phyloP scores from a whole-genome alignment of 2,797 vertebrate species.

The Dryobates pubescens region DNA sequence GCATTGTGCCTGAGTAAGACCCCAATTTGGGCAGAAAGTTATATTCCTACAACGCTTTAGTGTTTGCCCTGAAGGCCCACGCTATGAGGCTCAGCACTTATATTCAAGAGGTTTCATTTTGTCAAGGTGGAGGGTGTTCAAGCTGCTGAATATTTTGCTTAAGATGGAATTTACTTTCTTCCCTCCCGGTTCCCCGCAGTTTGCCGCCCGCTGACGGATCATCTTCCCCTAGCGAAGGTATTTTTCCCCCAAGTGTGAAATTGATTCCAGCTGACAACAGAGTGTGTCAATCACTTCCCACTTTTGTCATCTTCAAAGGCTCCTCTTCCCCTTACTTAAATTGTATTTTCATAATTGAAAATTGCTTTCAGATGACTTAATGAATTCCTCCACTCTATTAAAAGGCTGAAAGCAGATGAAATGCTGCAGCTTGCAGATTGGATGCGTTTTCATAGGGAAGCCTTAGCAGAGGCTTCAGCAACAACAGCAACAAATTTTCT shows the following conservation, averaged over 20 bases:
- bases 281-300: slow-evolving; percentile 60
- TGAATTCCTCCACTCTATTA: slow-evolving; percentile 59
- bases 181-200: background rate
- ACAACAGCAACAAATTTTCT: slow-evolving; percentile 17
- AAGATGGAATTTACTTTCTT: slow-evolving; percentile 34
- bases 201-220: slow-evolving; percentile 38
- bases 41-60: background rate
- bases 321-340: slow-evolving; percentile 56
- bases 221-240: slow-evolving; percentile 46
- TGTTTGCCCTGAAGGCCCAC: background rate
- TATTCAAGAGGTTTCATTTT: slow-evolving; percentile 18
- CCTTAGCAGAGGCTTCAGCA: slow-evolving; percentile 22
- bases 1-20: background rate
- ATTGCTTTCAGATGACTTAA: slow-evolving; percentile 66
- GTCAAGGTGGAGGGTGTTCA: slow-evolving; percentile 1
- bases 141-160: slow-evolving; percentile 35
- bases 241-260: slow-evolving; percentile 65
- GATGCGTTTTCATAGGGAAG: slow-evolving; percentile 18
- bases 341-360: slow-evolving; percentile 74
- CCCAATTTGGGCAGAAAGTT: background rate
- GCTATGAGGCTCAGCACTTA: background rate
- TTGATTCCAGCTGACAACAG: slow-evolving; percentile 65
- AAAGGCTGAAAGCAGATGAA: slow-evolving; percentile 40
- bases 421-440: slow-evolving; percentile 37
- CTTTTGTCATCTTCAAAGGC: slow-evolving; percentile 67